Evolutionary conservation across 2,888 invertebrate genomes (phyloP), one percentile per base, ranked within the genome.

Genomic region (Eilema caniola): DNA sequence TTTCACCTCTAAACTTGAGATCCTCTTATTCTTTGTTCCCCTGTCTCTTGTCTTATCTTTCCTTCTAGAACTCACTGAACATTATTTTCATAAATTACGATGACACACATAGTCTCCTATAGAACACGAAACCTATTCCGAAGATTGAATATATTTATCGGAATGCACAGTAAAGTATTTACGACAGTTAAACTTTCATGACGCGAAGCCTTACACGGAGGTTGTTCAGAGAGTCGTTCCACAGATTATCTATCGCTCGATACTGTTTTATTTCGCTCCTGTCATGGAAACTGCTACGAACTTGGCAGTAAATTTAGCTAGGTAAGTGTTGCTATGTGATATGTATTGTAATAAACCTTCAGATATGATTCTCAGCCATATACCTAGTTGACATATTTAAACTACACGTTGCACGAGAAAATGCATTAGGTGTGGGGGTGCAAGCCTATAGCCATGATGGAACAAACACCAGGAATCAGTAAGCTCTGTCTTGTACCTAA

Each of bases 261-360:
- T 62, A 31, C n/a, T 33, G 62, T 62, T 62, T 62, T 62, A 41
- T 62, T 41, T 24, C 59, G 2, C 14, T 63, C 16, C 7, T 33
- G 31, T n/a, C 33, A 14, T 37, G 14, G 62, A 12, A 14, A 14
- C 23, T 33, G 2, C 23, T 2, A 3, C 14, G 12, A 23, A 23
- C 33, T n/a, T 53, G n/a, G 53, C n/a, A 53, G 2, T 53, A 53
- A 53, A 53, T 53, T 53, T n/a, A 53, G 53, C 7, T 53, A 53
- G n/a, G 4, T 47, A 47, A 53, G 53, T n/a, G 53, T 53, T 53
- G n/a, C 10, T 53, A n/a, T n/a, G 53, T 47, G 20, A 47, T 47
- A 47, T 47, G 11, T 7, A 37, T 12, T 12, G 33, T 47, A 2
- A 20, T 20, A 47, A 16, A 16, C 8, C 16, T 41, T 3, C 14